Percentiles rank a stretch among this genome's conserved stretches.
phyloP scores from a whole-genome alignment of 1,140 invertebrate genomes.

The Subanguina moxae region DNA sequence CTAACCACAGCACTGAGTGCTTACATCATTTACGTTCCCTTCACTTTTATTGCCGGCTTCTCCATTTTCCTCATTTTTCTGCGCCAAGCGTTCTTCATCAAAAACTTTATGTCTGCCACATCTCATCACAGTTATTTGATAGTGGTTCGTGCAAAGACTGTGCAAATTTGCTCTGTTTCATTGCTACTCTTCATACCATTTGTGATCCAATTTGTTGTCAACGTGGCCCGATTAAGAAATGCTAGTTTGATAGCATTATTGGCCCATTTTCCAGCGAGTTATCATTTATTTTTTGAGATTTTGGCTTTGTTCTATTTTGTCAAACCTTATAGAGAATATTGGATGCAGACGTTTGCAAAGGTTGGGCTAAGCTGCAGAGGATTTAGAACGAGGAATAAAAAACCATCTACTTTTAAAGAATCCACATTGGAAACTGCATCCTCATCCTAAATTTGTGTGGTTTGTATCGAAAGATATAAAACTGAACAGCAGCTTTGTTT shows the following conservation, averaged over 20 bases:
- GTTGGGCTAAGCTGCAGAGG: not conserved
- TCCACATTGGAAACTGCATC: no score
- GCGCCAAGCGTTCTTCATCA: conserved; percentile 1
- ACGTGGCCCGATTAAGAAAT: not conserved
- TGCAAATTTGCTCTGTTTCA: not conserved
- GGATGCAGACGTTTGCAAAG: not conserved
- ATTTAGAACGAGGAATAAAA: not conserved
- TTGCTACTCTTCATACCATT: conserved; percentile 1
- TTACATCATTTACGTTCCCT: conserved; percentile 7
- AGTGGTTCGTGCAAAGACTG: conserved; percentile 4
- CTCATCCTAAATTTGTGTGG: no score
- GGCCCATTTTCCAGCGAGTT: conserved; percentile 7
- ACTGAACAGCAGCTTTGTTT: no score
- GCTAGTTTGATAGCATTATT: not conserved
- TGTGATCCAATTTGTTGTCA: conserved; percentile 5
- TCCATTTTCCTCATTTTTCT: conserved; percentile 11
- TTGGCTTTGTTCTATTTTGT: conserved; percentile 10
- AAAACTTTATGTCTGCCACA: not conserved
- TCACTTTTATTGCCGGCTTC: not conserved
- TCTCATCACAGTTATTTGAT: conserved; percentile 5
- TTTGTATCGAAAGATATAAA: no score
- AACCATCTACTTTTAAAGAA: not conserved
- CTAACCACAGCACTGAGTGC: not conserved
- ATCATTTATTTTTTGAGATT: conserved; percentile 11
- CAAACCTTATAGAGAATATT: conserved; percentile 11